Percentiles rank a stretch among this genome's conserved stretches.
These are phyloP conservation scores for Centroberyx gerrardi DNA, from an alignment of 2,797 vertebrate genomes.

Conservation along the genomic window DNA sequence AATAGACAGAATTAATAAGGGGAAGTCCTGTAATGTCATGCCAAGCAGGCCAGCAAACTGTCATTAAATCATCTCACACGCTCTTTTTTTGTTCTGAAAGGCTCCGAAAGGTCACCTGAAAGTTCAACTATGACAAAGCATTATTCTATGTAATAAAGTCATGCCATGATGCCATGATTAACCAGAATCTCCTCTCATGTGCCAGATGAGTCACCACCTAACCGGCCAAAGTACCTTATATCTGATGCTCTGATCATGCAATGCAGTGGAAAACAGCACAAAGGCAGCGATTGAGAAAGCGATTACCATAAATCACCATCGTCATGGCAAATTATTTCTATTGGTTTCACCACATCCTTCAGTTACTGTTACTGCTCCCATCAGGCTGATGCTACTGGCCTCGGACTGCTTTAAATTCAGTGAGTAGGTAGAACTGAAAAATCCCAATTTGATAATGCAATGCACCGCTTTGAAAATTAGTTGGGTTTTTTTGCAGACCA, in stretches of 20 bases:
- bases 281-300: background rate
- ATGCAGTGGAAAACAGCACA: slow-evolving; percentile 6
- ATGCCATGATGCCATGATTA: background rate
- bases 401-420: no score
- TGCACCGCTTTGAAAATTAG: no score
- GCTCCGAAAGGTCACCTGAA: background rate
- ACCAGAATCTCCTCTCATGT: slow-evolving; percentile 13
- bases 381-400: no score
- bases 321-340: background rate
- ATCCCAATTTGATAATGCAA: no score
- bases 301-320: background rate
- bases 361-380: no score
- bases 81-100: background rate
- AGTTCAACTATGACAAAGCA: background rate
- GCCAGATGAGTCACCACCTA: slow-evolving; percentile 29
- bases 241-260: slow-evolving; percentile 4
- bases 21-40: background rate
- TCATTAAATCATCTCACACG: background rate
- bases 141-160: slow-evolving; percentile 5
- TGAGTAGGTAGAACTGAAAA: no score
- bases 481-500: no score
- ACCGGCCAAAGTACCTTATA: slow-evolving; percentile 5
- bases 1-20: slow-evolving; percentile 1
- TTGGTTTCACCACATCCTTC: slow-evolving; percentile 1
- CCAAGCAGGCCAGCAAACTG: background rate